Base-by-base conservation (phyloP, 1,140 invertebrate species). In the Pogonomyrmex californicus region DNA sequence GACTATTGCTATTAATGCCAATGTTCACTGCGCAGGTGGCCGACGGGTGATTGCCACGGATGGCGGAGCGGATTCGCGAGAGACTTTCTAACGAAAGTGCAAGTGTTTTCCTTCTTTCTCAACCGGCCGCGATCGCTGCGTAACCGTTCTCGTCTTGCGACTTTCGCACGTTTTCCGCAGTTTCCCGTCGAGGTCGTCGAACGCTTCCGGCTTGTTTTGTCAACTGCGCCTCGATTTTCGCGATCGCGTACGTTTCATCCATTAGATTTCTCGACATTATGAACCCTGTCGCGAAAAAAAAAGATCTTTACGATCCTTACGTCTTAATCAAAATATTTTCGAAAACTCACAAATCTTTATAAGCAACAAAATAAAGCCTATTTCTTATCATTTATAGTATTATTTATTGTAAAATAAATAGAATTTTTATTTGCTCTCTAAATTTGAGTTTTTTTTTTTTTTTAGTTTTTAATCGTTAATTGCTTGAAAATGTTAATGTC, bases 71-170 rank as follows among this genome's bases (percentile, higher is more conserved):
- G 92, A 94, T 94, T 92, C 92, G 89, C 91, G 87, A 78, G 87
- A 78, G 87, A 94, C 94, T 95, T 95, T 95, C 94, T 95, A 95
- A 94, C 94, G 94, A 95, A 95, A 95, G 94, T 95, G 94, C 93
- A 95, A 95, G 94, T 95, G 87, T 93, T 94, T 95, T 94, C 93
- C 93, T 92, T 87, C 94, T 93, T 92, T 86, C 62, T 79, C 89
- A 92, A 92, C 73, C 88, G 88, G 91, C 77, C 58, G 44, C 63
- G 47, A 87, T 66, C 30, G 73, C 66, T 88, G 93, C 92, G 92
- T 94, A 95, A 95, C 93, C 91, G 88, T 93, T 76, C 87, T 71
- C 88, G 83, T 56, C 81, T 86, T 79, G 83, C 83, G 86, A 91
- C 89, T 91, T 89, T 91, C 91, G 90, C 92, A 91, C 90, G 85